A percentile compares a stretch with the other conserved stretches of the same genome.
Evolutionary conservation across 1,140 invertebrate species (phyloP).

Genomic region (Procambarus virginalis): DNA sequence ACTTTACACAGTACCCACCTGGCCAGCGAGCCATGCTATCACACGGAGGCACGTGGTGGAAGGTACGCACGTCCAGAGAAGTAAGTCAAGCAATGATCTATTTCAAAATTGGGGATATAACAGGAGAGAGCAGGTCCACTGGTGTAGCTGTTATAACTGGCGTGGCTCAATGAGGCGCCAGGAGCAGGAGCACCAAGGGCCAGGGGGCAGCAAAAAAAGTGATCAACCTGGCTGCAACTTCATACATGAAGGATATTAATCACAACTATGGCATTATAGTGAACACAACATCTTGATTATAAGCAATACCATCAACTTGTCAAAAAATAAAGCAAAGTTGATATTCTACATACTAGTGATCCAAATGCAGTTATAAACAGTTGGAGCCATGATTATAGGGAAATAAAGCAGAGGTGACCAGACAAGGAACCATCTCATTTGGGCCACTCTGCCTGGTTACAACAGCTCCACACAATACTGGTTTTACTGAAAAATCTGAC

Average conservation of each 20-base stretch:
- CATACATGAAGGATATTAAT: conserved; percentile 43
- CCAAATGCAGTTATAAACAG: conserved; percentile 21
- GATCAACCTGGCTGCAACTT: conserved; percentile 48
- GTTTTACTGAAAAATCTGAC: conserved; percentile 58
- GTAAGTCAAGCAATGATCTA: conserved; percentile 66
- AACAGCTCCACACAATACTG: conserved; percentile 63
- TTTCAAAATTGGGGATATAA: conserved; percentile 57
- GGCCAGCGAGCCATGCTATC: conserved; percentile 21
- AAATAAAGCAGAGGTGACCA: conserved; percentile 10
- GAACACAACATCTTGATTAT: conserved; percentile 18
- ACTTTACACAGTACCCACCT: conserved; percentile 41
- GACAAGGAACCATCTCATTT: conserved; percentile 7
- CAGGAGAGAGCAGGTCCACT: conserved; percentile 56
- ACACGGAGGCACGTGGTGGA: conserved; percentile 18
- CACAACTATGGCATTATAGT: conserved; percentile 17
- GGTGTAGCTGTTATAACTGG: conserved; percentile 62
- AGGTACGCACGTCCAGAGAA: conserved; percentile 50
- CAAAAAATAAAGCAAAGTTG: conserved; percentile 7
- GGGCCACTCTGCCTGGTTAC: conserved; percentile 45
- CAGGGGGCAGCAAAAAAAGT: conserved; percentile 30
- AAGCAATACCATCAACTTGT: conserved; percentile 22
- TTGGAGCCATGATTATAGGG: conserved; percentile 21
- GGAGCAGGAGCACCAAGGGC: conserved; percentile 10
- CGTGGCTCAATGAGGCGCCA: conserved; percentile 36
- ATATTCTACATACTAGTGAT: conserved; percentile 30